These are phyloP conservation scores for Diphyllodes magnificus DNA, from an alignment of 2,113 vertebrate genomes.

Conservation along the genomic window DNA sequence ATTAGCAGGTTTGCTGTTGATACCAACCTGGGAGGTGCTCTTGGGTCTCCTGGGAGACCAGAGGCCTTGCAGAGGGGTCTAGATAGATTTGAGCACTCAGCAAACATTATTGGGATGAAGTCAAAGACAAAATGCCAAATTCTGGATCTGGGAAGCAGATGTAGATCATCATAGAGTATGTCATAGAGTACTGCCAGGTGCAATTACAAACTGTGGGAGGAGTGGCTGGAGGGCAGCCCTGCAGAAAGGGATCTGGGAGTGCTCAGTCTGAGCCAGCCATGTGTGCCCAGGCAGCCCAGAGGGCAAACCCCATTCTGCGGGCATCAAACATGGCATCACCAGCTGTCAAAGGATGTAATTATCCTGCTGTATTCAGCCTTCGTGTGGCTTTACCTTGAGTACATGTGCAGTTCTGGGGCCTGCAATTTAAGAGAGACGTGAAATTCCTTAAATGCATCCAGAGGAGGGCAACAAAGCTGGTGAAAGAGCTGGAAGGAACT, in stretches of 20 bases:
- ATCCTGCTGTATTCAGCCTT: neutral
- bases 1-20: neutral
- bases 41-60: neutral
- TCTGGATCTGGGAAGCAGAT: neutral
- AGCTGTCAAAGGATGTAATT: no score
- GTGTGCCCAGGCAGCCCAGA: neutral
- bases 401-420: neutral
- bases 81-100: neutral
- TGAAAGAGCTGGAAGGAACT: neutral
- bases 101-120: neutral
- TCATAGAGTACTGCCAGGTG: neutral
- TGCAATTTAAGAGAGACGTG: neutral
- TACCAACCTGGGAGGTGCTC: neutral
- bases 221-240: neutral
- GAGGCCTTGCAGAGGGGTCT: neutral
- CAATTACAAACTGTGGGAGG: neutral
- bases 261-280: neutral
- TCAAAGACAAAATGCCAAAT: neutral
- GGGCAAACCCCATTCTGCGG: neutral
- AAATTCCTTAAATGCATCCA: neutral
- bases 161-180: neutral
- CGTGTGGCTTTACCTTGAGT: neutral
- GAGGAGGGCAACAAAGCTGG: neutral
- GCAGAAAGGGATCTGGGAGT: neutral
- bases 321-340: neutral